phyloP scores from a whole-genome alignment of 2,113 vertebrate species.

The Peucedramus taeniatus region DNA sequence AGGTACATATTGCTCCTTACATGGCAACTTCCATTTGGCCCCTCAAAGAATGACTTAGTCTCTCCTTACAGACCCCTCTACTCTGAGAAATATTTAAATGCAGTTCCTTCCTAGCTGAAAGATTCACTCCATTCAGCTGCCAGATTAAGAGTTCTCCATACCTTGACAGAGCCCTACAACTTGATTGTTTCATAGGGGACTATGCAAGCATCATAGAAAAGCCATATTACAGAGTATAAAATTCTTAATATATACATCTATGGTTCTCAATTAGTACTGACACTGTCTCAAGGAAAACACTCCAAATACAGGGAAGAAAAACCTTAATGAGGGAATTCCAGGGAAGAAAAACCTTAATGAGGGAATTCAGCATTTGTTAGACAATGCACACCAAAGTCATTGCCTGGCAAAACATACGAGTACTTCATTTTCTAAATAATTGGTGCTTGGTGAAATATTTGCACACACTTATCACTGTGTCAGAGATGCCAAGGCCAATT shows the following conservation, averaged over 20 bases:
- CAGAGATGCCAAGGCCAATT: not conserved
- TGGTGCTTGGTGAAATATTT: not conserved
- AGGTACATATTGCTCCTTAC: accelerated
- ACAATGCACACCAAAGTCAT: not conserved
- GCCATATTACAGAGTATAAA: not conserved
- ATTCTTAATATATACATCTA: not conserved
- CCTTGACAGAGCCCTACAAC: not conserved
- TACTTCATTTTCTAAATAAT: not conserved
- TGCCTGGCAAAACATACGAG: not conserved
- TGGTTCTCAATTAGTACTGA: not conserved
- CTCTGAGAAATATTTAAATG: not conserved
- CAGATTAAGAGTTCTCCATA: not conserved
- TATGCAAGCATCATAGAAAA: not conserved
- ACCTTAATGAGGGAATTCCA: not conserved
- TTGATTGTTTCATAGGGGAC: not conserved
- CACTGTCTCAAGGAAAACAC: not conserved
- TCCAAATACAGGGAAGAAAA: not conserved
- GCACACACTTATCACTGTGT: not conserved
- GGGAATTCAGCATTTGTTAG: not conserved
- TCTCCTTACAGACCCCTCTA: not conserved
- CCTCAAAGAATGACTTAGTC: not conserved
- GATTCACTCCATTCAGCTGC: not conserved
- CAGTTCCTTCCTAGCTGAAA: not conserved
- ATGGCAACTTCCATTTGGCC: not conserved
- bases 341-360: not conserved